A percentile compares a stretch with the other conserved stretches of the same genome.
Evolutionary conservation across 2,113 vertebrate species (phyloP).

Genomic region (Caretta caretta): DNA sequence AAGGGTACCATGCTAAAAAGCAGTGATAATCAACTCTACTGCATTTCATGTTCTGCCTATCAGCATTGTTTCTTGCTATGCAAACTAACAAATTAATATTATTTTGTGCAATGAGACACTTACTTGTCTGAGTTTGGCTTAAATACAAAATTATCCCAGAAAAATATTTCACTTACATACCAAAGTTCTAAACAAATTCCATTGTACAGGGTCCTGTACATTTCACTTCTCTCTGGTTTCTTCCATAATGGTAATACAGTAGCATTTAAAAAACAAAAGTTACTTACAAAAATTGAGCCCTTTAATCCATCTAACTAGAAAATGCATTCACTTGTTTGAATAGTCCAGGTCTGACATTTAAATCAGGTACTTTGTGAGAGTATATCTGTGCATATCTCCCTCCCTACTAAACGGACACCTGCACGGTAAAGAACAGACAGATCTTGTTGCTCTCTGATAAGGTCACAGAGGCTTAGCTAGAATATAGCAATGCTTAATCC

Average conservation of each 20-base stretch:
- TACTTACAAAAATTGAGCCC: constrained; percentile 64
- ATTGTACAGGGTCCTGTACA: neutral
- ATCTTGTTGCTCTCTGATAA: constrained; percentile 78
- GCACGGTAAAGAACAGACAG: constrained; percentile 68
- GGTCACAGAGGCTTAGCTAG: constrained; percentile 80
- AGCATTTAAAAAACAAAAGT: neutral
- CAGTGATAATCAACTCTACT: neutral
- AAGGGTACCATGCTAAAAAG: neutral
- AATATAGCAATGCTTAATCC: constrained; percentile 78
- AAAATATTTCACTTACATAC: neutral
- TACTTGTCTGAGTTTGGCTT: neutral
- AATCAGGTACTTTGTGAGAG: constrained; percentile 32
- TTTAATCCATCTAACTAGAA: constrained; percentile 65
- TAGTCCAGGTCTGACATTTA: constrained; percentile 70
- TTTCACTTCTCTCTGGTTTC: neutral
- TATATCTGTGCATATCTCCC: constrained; percentile 21
- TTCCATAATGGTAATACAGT: constrained; percentile 4
- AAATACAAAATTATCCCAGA: neutral
- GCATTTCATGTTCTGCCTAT: neutral
- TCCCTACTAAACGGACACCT: constrained; percentile 61
- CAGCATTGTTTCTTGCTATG: neutral
- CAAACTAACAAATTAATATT: neutral
- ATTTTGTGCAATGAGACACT: constrained; percentile 12
- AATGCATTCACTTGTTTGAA: constrained; percentile 68
- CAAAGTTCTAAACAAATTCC: constrained; percentile 11